These are phyloP conservation scores for Brachionus angularis DNA, from an alignment of 1,140 invertebrate genomes.

Conservation along the genomic window DNA sequence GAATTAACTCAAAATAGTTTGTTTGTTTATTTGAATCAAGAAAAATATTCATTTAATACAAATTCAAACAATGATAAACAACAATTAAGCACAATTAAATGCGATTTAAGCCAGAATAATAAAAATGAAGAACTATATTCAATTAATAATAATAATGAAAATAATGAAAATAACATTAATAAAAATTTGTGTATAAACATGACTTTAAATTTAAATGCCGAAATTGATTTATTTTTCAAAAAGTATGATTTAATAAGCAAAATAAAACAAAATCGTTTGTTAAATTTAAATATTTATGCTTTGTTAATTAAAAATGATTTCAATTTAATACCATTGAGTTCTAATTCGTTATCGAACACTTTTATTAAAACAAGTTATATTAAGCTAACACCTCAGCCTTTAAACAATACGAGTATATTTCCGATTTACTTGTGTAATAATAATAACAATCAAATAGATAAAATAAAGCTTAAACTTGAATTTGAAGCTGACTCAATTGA, in stretches of 20 bases:
- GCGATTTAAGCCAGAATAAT: no score
- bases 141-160: no score
- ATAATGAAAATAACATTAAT: background rate
- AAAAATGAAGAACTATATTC: no score
- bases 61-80: no score
- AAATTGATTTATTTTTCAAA: background rate
- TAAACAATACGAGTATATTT: background rate
- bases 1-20: slow-evolving; percentile 2
- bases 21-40: slow-evolving; percentile 23
- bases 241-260: background rate
- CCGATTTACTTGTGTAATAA: background rate
- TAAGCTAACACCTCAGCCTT: background rate
- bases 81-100: no score
- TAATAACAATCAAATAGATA: slow-evolving; percentile 9
- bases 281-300: slow-evolving; percentile 7
- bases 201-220: background rate
- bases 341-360: background rate
- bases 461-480: slow-evolving; percentile 23
- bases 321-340: background rate
- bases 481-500: background rate
- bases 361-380: background rate
- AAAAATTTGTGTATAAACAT: slow-evolving; percentile 32
- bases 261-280: background rate
- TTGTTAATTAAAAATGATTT: slow-evolving; percentile 1
- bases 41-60: background rate